Base-by-base conservation (phyloP, 2,797 vertebrate genomes). In the Gouania willdenowi region DNA sequence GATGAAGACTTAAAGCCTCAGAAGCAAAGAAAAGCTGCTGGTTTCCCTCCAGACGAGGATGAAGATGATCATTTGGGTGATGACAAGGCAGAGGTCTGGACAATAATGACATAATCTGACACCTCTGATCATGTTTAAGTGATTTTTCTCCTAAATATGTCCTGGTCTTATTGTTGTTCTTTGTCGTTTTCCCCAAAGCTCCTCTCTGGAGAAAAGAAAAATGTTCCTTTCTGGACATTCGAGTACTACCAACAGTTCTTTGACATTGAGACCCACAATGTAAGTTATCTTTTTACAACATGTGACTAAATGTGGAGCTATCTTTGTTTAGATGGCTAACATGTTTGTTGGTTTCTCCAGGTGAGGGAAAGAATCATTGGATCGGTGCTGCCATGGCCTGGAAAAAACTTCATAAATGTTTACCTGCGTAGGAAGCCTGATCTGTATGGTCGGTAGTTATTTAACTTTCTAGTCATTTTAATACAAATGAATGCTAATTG, bases 171-270 rank as follows among this genome's bases (percentile, higher is more conserved):
- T 34, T 4, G n/a, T n/a, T n/a, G n/a, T n/a, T n/a, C n/a, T n/a
- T n/a, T n/a, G n/a, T n/a, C n/a, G n/a, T n/a, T n/a, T n/a, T n/a
- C n/a, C n/a, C n/a, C n/a, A 0, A 21, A 98, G 95, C 87, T 99
- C 63, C 92, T 98, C 50, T 88, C 92, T 5, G 92, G 91, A 47
- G 87, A 93, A 76, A 94, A 89, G 87, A 94, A 92, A 85, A 92
- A 71, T 69, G 84, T 83, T 17, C 92, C 95, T 17, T 97, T 99
- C 85, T 99, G 95, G 95, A 94, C 94, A 0, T 95, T 99, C 81
- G 94, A 97, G 14, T 98, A 96, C 77, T 99, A 98, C 65, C 97
- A 98, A 67, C 90, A 75, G 0, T 96, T 96, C 69, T 98, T 99
- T 8, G 92, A 98, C 57, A 88, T 99, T 29, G 96, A 99, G 44